Base-by-base conservation (phyloP, 2,888 invertebrate genomes). In the Dasysyrphus albostriatus region DNA sequence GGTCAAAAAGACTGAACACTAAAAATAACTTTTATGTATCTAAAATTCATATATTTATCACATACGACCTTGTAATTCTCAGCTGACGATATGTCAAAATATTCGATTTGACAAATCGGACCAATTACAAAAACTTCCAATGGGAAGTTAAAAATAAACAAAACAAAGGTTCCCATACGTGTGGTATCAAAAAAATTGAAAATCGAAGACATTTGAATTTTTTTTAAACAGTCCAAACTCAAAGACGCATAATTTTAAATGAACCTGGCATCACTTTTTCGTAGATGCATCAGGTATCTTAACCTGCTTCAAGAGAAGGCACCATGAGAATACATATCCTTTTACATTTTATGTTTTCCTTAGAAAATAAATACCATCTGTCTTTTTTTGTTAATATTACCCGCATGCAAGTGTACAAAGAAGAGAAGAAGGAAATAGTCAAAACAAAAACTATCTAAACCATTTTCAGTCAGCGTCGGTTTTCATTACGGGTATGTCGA, bases 331-430 rank as follows among this genome's bases (percentile, higher is more conserved):
- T 83, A n/a, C n/a, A n/a, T n/a, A n/a, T 69, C 61, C 69, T 83
- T 77, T 77, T 37, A 12, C 42, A 24, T 24, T 16, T 39, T 10
- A 16, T 58, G n/a, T 19, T 29, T 29, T 73, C 14, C 32, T 42
- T 32, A 16, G 29, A 63, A 56, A 67, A 32, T 9, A 58, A 79
- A 63, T 56, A 79, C 63, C 84, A 84, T 75, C 80, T 84, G 84
- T 14, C 58, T 44, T 49, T n/a, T 44, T 69, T 61, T 61, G 12
- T 14, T 44, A 4, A 16, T 67, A 16, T 5, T 14, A 49, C 65
- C 39, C 51, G 16, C 74, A 69, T 37, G 10, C 51, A 69, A 67
- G 49, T 51, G 16, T 14, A 67, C 44, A 34, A 59, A 56, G 5
- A 29, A 14, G 19, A 19, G 32, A 37, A 24, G 24, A 16, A 42